A percentile compares a stretch with the other conserved stretches of the same genome.
These are phyloP conservation scores for Minunthozetes semirufus DNA, from an alignment of 2,888 invertebrate species.

Conservation along the genomic window DNA sequence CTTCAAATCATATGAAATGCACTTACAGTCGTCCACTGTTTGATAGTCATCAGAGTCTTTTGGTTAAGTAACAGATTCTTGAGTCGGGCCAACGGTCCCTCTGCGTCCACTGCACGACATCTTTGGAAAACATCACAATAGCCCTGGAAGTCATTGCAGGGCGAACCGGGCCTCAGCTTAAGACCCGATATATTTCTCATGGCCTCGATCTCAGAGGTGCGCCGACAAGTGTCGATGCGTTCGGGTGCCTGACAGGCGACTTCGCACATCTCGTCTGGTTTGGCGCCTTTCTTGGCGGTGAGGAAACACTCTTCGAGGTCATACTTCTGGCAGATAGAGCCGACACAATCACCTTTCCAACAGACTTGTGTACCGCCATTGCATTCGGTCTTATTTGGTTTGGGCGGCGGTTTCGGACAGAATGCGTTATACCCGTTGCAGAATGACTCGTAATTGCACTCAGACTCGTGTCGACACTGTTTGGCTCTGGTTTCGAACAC, in stretches of 20 bases:
- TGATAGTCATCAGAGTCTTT: conserved; percentile 75
- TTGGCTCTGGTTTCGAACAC: conserved; percentile 60
- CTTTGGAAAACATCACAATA: conserved; percentile 99
- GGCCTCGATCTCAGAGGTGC: conserved; percentile 70
- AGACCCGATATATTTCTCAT: conserved; percentile 47
- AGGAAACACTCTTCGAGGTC: conserved; percentile 91
- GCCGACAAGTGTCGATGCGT: conserved; percentile 60
- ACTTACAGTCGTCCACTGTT: conserved; percentile 80
- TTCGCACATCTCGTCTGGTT: conserved; percentile 69
- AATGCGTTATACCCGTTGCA: conserved; percentile 78
- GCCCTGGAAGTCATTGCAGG: conserved; percentile 97
- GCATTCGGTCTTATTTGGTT: conserved; percentile 78
- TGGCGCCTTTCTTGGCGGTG: conserved; percentile 66
- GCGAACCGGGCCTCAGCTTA: conserved; percentile 78
- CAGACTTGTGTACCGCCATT: conserved; percentile 74
- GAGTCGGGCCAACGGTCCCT: conserved; percentile 89
- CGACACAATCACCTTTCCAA: conserved; percentile 73
- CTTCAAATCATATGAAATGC: conserved; percentile 2
- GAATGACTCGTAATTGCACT: conserved; percentile 78
- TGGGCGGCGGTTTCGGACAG: conserved; percentile 75
- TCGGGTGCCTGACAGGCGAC: conserved; percentile 84
- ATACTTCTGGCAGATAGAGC: conserved; percentile 91
- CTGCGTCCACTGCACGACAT: conserved; percentile 96
- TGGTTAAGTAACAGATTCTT: conserved; percentile 91
- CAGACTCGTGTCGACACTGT: conserved; percentile 51